These are phyloP conservation scores for Agonopterix heracliana DNA, from an alignment of 2,888 invertebrate genomes.

Conservation along the genomic window DNA sequence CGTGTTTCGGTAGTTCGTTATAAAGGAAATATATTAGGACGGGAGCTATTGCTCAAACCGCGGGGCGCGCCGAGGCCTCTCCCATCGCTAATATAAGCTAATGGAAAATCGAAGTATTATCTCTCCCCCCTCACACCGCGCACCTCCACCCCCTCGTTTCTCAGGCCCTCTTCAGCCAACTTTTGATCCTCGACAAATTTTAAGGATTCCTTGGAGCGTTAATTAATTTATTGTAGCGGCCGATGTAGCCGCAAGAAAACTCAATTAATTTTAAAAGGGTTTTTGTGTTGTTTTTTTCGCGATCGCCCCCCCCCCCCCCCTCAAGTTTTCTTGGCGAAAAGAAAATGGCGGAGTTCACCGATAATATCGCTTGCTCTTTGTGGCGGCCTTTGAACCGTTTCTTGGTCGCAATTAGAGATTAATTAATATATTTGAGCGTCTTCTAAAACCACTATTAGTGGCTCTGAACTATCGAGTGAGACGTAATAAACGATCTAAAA, in stretches of 20 bases:
- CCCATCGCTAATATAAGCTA: conserved; percentile 69
- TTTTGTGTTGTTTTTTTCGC: conserved; percentile 72
- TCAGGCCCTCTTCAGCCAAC: conserved; percentile 42
- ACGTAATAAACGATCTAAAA: not conserved
- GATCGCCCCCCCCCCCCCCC: conserved; percentile 46
- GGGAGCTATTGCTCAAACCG: conserved; percentile 49
- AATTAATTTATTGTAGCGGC: conserved; percentile 74
- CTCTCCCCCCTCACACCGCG: conserved; percentile 41
- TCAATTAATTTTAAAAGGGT: conserved; percentile 77
- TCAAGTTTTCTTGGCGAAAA: conserved; percentile 37
- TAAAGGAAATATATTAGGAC: conserved; percentile 69
- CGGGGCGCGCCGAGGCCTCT: conserved; percentile 54
- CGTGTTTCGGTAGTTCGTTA: conserved; percentile 65
- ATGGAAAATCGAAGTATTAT: conserved; percentile 75
- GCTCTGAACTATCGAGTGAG: conserved; percentile 1
- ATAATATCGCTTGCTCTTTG: conserved; percentile 56
- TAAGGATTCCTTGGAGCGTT: conserved; percentile 73
- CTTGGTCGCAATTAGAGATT: conserved; percentile 62
- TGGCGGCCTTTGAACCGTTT: conserved; percentile 50
- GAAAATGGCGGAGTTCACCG: conserved; percentile 52
- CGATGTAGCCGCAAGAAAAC: conserved; percentile 74
- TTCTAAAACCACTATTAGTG: conserved; percentile 9
- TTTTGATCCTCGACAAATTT: conserved; percentile 74
- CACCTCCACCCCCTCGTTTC: conserved; percentile 17
- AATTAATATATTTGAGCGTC: conserved; percentile 52